Base-by-base conservation (phyloP, 2,888 invertebrate genomes). In the Brenthis hecate region DNA sequence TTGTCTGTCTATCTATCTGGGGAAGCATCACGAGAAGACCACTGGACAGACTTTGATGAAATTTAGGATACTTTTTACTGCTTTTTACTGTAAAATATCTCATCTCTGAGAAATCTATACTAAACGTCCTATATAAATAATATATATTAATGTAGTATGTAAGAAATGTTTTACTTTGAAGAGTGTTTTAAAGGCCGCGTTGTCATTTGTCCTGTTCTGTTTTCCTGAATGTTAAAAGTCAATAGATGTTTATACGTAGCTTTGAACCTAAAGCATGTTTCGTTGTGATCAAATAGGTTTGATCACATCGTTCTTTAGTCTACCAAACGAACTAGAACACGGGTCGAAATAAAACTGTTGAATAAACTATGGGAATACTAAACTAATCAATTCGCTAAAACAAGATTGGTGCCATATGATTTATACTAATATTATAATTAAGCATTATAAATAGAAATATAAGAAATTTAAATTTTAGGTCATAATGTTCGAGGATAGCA, bases 221-320 rank as follows among this genome's bases (percentile, higher is more conserved):
- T 55, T 62, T 48, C 61, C 61, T 55, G 61, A 56, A 56, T 66
- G 66, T 66, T 43, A 57, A 65, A 48, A 54, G 47, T 66, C 51
- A 61, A 16, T 57, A 63, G 56, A 63, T 66, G 57, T 69, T 69
- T 65, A 63, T 65, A 47, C 50, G 48, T 28, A 50, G 47, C 54
- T 56, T 61, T 51, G 51, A 65, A 60, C 62, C 53, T 56, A 43
- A 60, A 66, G 55, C 58, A 11, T 43, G 36, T 43, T 62, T 6
- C 47, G 54, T 36, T 58, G 3, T 16, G 14, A 54, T 60, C 32
- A 14, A 32, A n/a, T 53, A 53, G 16, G 11, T 16, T 51, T 51
- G 1, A 51, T n/a, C 51, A 51, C n/a, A 28, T 28, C 28, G n/a
- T 51, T 51, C 8, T n/a, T 16, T 51, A 51, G 23, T 60, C 13